phyloP scores from a whole-genome alignment of 2,888 invertebrate genomes.

The Eurytoma adleriae region DNA sequence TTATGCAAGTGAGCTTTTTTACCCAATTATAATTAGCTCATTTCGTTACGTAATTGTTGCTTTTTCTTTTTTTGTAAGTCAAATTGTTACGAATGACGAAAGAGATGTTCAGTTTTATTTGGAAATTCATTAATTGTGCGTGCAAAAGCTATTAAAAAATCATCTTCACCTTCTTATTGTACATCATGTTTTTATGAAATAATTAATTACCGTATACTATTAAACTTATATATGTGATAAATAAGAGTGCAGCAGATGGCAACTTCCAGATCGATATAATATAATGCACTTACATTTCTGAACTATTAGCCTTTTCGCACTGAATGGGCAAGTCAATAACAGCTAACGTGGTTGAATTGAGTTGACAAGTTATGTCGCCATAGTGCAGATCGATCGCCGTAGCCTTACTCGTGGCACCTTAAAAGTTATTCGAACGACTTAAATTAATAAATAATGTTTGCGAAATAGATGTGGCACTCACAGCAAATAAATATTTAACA shows the following conservation, averaged over 20 bases:
- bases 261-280: not conserved
- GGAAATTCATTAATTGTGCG: not conserved
- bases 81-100: too few relatives aligned
- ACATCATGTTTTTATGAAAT: too few relatives aligned
- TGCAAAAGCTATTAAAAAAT: too few relatives aligned
- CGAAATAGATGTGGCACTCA: not conserved
- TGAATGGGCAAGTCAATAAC: constrained; percentile 77
- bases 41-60: too few relatives aligned
- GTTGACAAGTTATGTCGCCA: constrained; percentile 90
- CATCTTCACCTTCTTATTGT: too few relatives aligned
- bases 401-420: constrained; percentile 89
- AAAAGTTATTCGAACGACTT: not conserved
- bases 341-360: constrained; percentile 81
- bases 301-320: constrained; percentile 79
- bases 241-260: too few relatives aligned
- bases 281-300: constrained; percentile 77
- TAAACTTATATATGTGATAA: too few relatives aligned
- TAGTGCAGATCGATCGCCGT: constrained; percentile 91
- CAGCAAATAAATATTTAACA: not conserved
- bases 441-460: not conserved
- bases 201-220: too few relatives aligned
- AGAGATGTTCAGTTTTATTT: not conserved
- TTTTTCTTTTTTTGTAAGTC: too few relatives aligned
- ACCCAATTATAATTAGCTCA: not conserved
- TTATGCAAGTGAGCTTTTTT: constrained; percentile 5